Conservation (phyloP, 2,888 invertebrate species). For the Seira sanloemensis region DNA sequence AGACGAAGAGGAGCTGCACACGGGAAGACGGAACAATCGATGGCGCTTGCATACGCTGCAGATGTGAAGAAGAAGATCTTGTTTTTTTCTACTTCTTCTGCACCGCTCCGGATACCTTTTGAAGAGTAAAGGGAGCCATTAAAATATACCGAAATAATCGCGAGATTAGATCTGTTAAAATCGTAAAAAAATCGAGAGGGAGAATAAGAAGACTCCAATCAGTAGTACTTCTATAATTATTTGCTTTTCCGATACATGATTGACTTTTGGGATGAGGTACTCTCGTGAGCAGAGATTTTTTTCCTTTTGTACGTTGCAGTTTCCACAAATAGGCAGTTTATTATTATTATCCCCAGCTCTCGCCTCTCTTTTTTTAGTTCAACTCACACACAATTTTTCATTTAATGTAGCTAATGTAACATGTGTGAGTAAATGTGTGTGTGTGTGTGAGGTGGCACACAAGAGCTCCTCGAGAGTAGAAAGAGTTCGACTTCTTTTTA, state of each 20-base stretch:
- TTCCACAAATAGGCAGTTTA: slow-evolving; percentile 57
- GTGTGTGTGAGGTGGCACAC: slow-evolving; percentile 32
- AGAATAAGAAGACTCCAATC: no score
- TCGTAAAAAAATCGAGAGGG: neutral
- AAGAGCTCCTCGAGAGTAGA: no score
- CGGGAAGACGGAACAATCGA: neutral
- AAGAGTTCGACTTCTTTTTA: neutral
- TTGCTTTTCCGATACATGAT: neutral
- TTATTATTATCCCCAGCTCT: no score
- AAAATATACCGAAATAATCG: neutral
- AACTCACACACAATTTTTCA: slow-evolving; percentile 43
- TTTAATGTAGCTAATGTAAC: slow-evolving; percentile 42
- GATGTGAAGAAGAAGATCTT: no score
- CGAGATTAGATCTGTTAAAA: neutral
- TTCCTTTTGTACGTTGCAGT: slow-evolving; percentile 38
- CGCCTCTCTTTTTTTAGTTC: neutral
- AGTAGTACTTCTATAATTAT: neutral
- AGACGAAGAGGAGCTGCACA: neutral
- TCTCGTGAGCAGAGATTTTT: neutral
- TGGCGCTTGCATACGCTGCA: slow-evolving; percentile 44
- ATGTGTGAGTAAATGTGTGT: slow-evolving; percentile 36
- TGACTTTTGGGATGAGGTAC: neutral
- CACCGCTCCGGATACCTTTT: neutral
- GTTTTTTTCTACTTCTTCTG: no score
- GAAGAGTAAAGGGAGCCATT: neutral